Percentiles rank a stretch among this genome's conserved stretches.
Conservation (phyloP, 2,888 invertebrate genomes). For the Melanophora roralis region DNA sequence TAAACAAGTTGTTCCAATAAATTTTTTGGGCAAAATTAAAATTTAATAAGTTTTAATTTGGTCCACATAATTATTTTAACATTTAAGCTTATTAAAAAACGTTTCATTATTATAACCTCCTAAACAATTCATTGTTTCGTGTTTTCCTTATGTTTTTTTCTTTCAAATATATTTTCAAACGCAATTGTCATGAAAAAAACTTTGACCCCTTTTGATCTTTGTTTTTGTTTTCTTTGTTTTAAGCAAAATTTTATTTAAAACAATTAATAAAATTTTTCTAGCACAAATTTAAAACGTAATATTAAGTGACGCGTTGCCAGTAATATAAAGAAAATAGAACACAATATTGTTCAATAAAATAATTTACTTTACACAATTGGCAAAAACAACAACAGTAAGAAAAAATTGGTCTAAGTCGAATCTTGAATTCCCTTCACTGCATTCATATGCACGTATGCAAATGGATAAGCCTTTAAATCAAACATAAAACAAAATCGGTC, state of each 20-base stretch:
- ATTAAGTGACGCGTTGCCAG: conserved; percentile 28
- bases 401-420: no score
- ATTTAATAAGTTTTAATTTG: background rate
- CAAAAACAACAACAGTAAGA: conserved; percentile 19
- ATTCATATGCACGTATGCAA: no score
- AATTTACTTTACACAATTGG: conserved; percentile 21
- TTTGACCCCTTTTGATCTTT: conserved; percentile 52
- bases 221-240: background rate
- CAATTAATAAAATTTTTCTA: conserved; percentile 36
- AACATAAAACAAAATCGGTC: no score
- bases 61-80: no score
- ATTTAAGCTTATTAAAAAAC: background rate
- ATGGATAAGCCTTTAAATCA: no score
- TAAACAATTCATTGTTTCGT: background rate
- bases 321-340: conserved; percentile 10
- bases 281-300: background rate
- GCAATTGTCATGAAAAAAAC: conserved; percentile 31
- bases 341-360: conserved; percentile 34
- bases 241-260: conserved; percentile 22
- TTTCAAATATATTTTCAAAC: conserved; percentile 28
- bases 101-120: background rate
- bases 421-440: no score
- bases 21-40: background rate
- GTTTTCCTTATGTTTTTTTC: background rate
- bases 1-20: no score